phyloP scores from a whole-genome alignment of 2,797 vertebrate species.

The Acomys russatus region DNA sequence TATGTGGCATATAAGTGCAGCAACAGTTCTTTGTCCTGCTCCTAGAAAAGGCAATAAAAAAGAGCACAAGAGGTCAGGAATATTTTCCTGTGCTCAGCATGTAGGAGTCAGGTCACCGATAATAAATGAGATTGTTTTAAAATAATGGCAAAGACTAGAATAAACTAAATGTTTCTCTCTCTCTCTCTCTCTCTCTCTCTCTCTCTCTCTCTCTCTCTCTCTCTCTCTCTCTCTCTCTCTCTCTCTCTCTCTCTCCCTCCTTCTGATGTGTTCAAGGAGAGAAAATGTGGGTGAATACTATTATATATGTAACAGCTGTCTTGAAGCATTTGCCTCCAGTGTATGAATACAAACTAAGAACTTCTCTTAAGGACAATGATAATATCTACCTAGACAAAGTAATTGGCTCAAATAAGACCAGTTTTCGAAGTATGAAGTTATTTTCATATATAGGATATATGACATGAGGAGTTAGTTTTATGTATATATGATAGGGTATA shows the following conservation, averaged over 20 bases:
- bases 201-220: background rate
- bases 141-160: background rate
- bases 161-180: background rate
- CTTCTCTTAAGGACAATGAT: background rate
- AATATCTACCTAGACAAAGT: background rate
- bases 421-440: background rate
- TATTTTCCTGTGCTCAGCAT: background rate
- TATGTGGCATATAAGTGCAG: background rate
- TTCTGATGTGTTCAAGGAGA: background rate
- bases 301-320: background rate
- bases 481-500: background rate
- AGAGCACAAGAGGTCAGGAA: background rate
- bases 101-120: background rate
- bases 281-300: background rate
- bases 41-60: background rate
- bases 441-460: background rate
- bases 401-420: background rate
- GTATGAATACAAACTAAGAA: constrained; percentile 10
- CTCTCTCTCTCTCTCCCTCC: background rate
- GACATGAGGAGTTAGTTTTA: background rate
- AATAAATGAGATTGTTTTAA: background rate
- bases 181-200: background rate
- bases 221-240: background rate
- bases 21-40: background rate
- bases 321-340: background rate